Evolutionary conservation across 2,113 vertebrate genomes (phyloP), one percentile per base, ranked within the genome.

Genomic region (Ophthalmolycus amberensis): DNA sequence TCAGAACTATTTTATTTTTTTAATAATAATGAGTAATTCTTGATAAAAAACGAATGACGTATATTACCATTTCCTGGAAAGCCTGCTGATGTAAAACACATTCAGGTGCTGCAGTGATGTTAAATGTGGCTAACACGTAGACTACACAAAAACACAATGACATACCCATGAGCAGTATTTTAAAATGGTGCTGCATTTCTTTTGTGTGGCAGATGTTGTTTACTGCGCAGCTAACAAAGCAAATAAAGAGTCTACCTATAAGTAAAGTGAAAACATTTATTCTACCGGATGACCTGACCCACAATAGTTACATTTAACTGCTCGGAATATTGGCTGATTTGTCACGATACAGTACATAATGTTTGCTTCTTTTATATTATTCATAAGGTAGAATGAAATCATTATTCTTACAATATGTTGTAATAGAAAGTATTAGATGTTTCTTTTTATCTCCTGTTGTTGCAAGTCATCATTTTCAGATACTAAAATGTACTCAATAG

Each of bases 381-480:
- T 71, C 48, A 81, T 66, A 56, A 80, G 66, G 46, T 46, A 7
- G 9, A 68, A 80, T 78, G 22, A 48, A 37, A 71, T 56, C 10
- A 16, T 52, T 64, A 6, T 37, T 68, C 18, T 73, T 32, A 40
- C 25, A 75, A 34, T 65, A 52, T 63, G 7, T 86, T 69, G 14
- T 25, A 20, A 76, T 7, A 40, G 27, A 71, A 58, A 34, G 14
- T 50, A 27, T 75, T 42, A 22, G 5, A 25, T 46, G 22, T 77
- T 79, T 62, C 6, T 34, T 66, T 73, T 74, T 71, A 65, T 77
- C 83, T 60, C 58, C 27, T 76, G 18, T 75, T 63, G 44, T 40
- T 63, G 46, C 32, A 77, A 69, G 59, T 54, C 78, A 77, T 85
- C 62, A 60, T 80, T 83, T 70, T 63, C 7, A 66, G 52, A 71